Conservation (phyloP, 2,113 vertebrate genomes). For the Paramisgurnus dabryanus region DNA sequence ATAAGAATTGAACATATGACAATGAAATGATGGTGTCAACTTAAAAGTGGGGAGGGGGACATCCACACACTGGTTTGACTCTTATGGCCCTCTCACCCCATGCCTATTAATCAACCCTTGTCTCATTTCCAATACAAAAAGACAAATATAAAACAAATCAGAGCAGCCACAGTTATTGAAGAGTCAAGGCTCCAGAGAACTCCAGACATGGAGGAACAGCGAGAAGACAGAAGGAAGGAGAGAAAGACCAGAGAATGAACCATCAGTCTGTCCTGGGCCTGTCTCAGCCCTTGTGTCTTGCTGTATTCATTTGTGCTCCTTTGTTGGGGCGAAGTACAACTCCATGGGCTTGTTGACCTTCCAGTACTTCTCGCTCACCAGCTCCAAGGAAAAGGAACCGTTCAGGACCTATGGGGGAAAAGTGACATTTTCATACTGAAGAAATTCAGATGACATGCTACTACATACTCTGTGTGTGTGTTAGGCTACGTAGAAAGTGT, state of each 20-base stretch:
- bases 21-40: slow-evolving; percentile 27
- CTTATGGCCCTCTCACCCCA: slow-evolving; percentile 19
- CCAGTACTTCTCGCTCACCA: slow-evolving; percentile 99
- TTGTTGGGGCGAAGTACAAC: slow-evolving; percentile 97
- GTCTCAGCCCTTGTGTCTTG: slow-evolving; percentile 3
- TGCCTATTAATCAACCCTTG: neutral
- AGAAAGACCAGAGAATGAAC: slow-evolving; percentile 19
- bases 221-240: slow-evolving; percentile 11
- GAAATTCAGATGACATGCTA: neutral
- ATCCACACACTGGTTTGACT: slow-evolving; percentile 40
- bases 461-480: neutral
- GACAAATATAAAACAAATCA: slow-evolving; percentile 34
- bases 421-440: neutral
- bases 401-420: slow-evolving; percentile 85
- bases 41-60: slow-evolving; percentile 19
- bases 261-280: slow-evolving; percentile 48
- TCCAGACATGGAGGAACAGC: slow-evolving; percentile 35
- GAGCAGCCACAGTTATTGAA: slow-evolving; percentile 58
- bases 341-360: slow-evolving; percentile 99
- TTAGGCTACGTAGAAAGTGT: neutral
- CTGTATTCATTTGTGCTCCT: slow-evolving; percentile 91
- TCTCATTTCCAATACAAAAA: slow-evolving; percentile 50
- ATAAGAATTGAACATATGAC: slow-evolving; percentile 22
- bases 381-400: slow-evolving; percentile 95
- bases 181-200: slow-evolving; percentile 41